phyloP scores from a whole-genome alignment of 1,140 invertebrate genomes.

The Drosophila kanapiae region DNA sequence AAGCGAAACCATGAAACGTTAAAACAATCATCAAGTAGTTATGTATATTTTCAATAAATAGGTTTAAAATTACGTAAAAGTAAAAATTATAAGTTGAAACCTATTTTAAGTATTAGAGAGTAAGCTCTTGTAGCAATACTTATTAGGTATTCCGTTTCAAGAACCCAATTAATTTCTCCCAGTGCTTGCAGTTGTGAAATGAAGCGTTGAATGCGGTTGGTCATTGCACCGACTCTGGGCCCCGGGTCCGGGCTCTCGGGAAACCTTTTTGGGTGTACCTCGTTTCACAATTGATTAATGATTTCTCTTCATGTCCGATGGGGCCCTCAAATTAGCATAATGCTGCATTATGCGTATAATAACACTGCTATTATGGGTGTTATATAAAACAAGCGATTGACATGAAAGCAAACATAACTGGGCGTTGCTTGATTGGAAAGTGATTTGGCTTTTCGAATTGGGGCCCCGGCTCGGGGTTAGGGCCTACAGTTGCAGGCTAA shows the following conservation, averaged over 20 bases:
- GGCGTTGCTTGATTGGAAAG: slow-evolving; percentile 76
- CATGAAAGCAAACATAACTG: slow-evolving; percentile 73
- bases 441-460: slow-evolving; percentile 62
- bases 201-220: slow-evolving; percentile 55
- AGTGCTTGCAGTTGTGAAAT: slow-evolving; percentile 42
- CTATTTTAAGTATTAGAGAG: neutral
- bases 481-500: slow-evolving; percentile 28
- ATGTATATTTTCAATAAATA: neutral
- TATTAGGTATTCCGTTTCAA: neutral
- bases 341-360: slow-evolving; percentile 73
- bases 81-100: neutral
- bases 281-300: slow-evolving; percentile 79
- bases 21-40: neutral
- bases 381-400: slow-evolving; percentile 71
- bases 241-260: slow-evolving; percentile 5
- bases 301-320: slow-evolving; percentile 56
- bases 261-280: slow-evolving; percentile 46
- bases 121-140: neutral
- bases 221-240: slow-evolving; percentile 60
- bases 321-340: slow-evolving; percentile 71
- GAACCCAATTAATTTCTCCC: neutral
- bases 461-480: slow-evolving; percentile 17
- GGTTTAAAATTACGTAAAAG: too few relatives aligned
- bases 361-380: slow-evolving; percentile 68
- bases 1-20: too few relatives aligned